Evolutionary conservation across 2,888 invertebrate species (phyloP).

Genomic region (Drosophila diplacantha): DNA sequence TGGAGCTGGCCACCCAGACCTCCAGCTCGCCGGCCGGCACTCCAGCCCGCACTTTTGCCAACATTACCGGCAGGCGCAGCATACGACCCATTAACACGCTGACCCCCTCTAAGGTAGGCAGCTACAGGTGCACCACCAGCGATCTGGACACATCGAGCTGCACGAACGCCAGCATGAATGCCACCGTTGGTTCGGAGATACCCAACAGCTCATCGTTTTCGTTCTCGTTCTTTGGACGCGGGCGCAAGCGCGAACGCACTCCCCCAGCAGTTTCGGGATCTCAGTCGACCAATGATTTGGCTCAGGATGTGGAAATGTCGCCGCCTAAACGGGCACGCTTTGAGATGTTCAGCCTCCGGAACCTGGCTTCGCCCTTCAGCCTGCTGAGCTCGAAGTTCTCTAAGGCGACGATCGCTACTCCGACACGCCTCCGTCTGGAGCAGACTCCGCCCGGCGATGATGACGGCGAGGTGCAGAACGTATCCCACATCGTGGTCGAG

Average conservation of each 20-base stretch:
- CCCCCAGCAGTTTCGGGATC: slow-evolving; percentile 53
- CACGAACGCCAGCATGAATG: slow-evolving; percentile 76
- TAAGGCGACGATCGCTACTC: slow-evolving; percentile 70
- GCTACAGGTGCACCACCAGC: slow-evolving; percentile 71
- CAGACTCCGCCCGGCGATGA: slow-evolving; percentile 51
- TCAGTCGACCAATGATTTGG: slow-evolving; percentile 66
- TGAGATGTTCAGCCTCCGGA: slow-evolving; percentile 69
- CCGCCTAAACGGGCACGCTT: slow-evolving; percentile 75
- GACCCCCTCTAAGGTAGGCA: slow-evolving; percentile 67
- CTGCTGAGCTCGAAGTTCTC: slow-evolving; percentile 74
- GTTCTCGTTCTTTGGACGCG: slow-evolving; percentile 74
- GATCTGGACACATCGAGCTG: slow-evolving; percentile 72
- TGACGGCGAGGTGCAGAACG: slow-evolving; percentile 70
- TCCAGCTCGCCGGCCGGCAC: slow-evolving; percentile 55
- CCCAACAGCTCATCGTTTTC: slow-evolving; percentile 74
- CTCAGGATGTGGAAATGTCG: slow-evolving; percentile 69
- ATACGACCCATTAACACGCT: slow-evolving; percentile 66
- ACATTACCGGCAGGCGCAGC: slow-evolving; percentile 75
- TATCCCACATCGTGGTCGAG: slow-evolving; percentile 69
- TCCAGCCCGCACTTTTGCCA: slow-evolving; percentile 60
- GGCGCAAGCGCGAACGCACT: slow-evolving; percentile 75
- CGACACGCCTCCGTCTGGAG: slow-evolving; percentile 61
- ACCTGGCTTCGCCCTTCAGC: slow-evolving; percentile 73
- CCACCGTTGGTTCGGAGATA: slow-evolving; percentile 76
- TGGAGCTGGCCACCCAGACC: slow-evolving; percentile 49